A percentile compares a stretch with the other conserved stretches of the same genome.
These are phyloP conservation scores for Orthosia gracilis DNA, from an alignment of 2,888 invertebrate genomes.

Conservation along the genomic window DNA sequence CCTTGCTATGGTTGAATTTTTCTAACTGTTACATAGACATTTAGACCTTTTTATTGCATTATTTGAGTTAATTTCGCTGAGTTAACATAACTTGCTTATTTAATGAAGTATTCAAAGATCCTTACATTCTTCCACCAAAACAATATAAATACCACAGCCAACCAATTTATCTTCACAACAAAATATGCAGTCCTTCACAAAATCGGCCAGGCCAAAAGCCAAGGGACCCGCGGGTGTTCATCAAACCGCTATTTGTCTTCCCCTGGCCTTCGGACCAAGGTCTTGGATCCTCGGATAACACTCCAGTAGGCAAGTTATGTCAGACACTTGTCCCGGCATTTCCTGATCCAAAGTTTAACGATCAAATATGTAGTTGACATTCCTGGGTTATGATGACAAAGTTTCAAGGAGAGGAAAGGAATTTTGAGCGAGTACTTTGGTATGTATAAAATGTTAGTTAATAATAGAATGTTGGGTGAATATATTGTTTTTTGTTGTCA, in stretches of 20 bases:
- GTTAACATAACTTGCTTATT: background rate
- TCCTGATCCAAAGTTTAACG: constrained; percentile 21
- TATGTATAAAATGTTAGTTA: background rate
- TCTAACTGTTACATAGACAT: too few species aligned
- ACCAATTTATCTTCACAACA: constrained; percentile 25
- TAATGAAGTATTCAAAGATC: background rate
- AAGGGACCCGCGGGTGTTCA: constrained; percentile 45
- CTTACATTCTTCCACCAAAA: background rate
- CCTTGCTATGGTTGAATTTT: too few species aligned
- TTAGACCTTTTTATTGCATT: too few species aligned
- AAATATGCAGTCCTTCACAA: constrained; percentile 50
- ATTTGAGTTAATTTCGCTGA: background rate
- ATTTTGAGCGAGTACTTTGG: background rate
- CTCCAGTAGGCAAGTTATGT: constrained; percentile 36
- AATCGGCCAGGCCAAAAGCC: constrained; percentile 36
- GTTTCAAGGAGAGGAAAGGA: constrained; percentile 12
- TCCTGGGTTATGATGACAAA: constrained; percentile 28
- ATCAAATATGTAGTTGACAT: constrained; percentile 35
- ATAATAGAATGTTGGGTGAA: background rate
- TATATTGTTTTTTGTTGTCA: background rate
- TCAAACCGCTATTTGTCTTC: constrained; percentile 61
- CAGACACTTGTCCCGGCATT: constrained; percentile 43
- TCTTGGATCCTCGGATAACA: constrained; percentile 41
- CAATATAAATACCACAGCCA: constrained; percentile 1
- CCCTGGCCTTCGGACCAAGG: constrained; percentile 41